A percentile compares a stretch with the other conserved stretches of the same genome.
Evolutionary conservation across 2,797 vertebrate genomes (phyloP).

Genomic region (Liparis tanakae): DNA sequence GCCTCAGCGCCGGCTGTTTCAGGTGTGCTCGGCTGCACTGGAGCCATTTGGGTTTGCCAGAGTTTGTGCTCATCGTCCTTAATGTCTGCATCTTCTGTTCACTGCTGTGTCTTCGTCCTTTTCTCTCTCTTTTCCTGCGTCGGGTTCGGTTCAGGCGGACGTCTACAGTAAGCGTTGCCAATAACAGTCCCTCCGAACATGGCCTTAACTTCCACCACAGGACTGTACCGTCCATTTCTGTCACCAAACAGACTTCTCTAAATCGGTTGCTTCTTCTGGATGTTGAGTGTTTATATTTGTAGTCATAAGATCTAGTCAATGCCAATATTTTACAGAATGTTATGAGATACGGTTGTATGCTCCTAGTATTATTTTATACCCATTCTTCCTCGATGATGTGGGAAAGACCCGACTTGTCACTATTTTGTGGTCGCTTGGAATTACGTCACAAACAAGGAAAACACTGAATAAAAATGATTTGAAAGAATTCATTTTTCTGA

Average conservation of each 20-base stretch:
- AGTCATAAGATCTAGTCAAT: slow-evolving; percentile 69
- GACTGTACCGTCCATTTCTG: slow-evolving; percentile 83
- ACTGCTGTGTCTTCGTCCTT: background rate
- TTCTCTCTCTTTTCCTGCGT: background rate
- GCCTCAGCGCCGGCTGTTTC: slow-evolving; percentile 2
- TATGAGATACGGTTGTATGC: slow-evolving; percentile 67
- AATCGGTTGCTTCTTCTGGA: slow-evolving; percentile 67
- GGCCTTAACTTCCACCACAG: slow-evolving; percentile 85
- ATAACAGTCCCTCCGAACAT: slow-evolving; percentile 66
- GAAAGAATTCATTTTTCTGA: slow-evolving; percentile 55
- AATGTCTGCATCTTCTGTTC: slow-evolving; percentile 1
- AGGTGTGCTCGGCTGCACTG: slow-evolving; percentile 5
- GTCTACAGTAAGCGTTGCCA: slow-evolving; percentile 58
- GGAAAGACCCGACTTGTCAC: slow-evolving; percentile 55
- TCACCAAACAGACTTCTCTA: slow-evolving; percentile 56
- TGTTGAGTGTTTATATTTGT: slow-evolving; percentile 79
- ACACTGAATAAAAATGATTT: slow-evolving; percentile 81
- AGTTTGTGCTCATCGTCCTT: background rate
- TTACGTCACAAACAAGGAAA: slow-evolving; percentile 66
- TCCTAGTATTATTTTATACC: slow-evolving; percentile 79
- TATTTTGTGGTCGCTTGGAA: slow-evolving; percentile 75
- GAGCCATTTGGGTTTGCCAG: slow-evolving; percentile 6
- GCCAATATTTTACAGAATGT: slow-evolving; percentile 80
- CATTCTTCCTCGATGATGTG: slow-evolving; percentile 65
- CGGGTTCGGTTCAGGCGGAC: slow-evolving; percentile 38